Conservation (phyloP, 2,797 vertebrate genomes). For the Allobates femoralis region DNA sequence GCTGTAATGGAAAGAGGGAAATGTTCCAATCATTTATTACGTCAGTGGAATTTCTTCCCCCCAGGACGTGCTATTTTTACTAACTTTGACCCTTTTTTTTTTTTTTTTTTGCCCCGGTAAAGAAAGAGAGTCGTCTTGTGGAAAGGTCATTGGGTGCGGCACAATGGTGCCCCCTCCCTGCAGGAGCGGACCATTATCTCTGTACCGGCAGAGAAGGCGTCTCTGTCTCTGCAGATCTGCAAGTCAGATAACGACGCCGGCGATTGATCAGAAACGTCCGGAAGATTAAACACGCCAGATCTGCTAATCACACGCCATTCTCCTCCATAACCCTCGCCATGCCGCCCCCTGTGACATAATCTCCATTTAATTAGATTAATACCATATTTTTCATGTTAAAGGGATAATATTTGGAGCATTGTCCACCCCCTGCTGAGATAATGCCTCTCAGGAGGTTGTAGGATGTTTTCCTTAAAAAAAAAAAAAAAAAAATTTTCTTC, state of each 20-base stretch:
- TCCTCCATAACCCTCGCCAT: background rate
- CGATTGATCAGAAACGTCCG: conserved; percentile 47
- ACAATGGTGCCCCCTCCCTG: background rate
- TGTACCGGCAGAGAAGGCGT: background rate
- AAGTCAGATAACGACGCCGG: background rate
- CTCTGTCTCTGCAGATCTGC: conserved; percentile 6
- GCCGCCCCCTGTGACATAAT: background rate
- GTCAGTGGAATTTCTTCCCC: background rate
- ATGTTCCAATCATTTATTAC: no score
- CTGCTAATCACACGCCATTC: conserved; percentile 15
- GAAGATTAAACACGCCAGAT: conserved; percentile 25
- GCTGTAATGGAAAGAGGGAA: no score
- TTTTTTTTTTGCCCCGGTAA: background rate
- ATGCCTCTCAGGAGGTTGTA: background rate
- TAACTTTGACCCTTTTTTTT: background rate
- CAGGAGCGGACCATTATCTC: background rate
- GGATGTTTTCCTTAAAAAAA: conserved; percentile 3
- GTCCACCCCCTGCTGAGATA: background rate
- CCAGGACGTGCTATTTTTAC: background rate
- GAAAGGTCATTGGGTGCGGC: background rate
- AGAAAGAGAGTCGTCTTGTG: background rate
- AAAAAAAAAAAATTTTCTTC: background rate
- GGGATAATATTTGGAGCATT: background rate
- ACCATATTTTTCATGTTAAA: conserved; percentile 11
- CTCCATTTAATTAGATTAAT: conserved; percentile 27